A percentile compares a stretch with the other conserved stretches of the same genome.
These are phyloP conservation scores for Notarius quadriscutis DNA, from an alignment of 2,113 vertebrate genomes.

Conservation along the genomic window DNA sequence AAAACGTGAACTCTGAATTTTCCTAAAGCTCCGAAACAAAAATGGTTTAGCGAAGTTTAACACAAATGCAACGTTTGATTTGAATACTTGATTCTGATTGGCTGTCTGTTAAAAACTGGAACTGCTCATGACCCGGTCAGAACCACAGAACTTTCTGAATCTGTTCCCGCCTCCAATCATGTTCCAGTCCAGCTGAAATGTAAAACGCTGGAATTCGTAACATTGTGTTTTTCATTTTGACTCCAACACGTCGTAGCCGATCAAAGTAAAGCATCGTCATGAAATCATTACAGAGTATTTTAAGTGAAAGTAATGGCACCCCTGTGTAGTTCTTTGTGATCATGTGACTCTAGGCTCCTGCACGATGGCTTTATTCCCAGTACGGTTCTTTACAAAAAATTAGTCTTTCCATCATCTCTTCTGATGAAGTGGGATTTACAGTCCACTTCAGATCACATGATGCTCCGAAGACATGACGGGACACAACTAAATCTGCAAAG, in stretches of 20 bases:
- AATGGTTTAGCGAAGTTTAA: neutral
- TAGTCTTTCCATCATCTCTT: neutral
- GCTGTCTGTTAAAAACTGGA: too few species aligned
- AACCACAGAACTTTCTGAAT: neutral
- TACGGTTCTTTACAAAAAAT: constrained; percentile 68
- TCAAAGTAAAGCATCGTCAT: neutral
- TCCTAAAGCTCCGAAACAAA: neutral
- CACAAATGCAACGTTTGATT: too few species aligned
- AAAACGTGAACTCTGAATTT: too few species aligned
- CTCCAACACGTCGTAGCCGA: neutral
- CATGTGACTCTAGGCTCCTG: constrained; percentile 44
- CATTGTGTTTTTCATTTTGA: too few species aligned
- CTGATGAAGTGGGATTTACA: constrained; percentile 1
- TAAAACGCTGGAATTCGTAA: neutral
- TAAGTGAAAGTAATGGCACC: neutral
- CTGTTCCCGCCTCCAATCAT: too few species aligned
- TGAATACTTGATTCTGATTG: neutral
- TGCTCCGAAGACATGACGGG: neutral
- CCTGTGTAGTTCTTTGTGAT: neutral
- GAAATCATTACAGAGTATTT: neutral
- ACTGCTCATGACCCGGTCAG: neutral
- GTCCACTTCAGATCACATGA: neutral
- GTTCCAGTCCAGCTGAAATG: neutral
- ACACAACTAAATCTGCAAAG: neutral
- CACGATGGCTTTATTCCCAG: constrained; percentile 74